These are phyloP conservation scores for Tokudaia tokunoshimensis DNA, from an alignment of 2,797 vertebrate genomes.

Conservation along the genomic window DNA sequence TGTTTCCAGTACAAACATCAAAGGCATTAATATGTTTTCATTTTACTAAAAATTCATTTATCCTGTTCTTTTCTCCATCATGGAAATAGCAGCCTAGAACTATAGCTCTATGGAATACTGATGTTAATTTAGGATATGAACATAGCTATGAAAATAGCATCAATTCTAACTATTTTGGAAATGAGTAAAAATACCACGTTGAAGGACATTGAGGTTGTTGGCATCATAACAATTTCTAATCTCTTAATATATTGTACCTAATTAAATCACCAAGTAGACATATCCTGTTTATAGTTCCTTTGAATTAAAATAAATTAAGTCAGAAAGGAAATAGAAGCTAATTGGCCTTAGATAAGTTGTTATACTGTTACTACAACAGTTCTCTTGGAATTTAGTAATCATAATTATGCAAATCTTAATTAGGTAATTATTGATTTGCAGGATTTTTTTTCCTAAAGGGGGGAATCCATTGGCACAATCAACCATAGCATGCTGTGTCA, in stretches of 20 bases:
- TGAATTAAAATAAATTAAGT: slow-evolving; percentile 86
- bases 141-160: slow-evolving; percentile 48
- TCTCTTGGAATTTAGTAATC: slow-evolving; percentile 87
- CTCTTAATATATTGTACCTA: slow-evolving; percentile 80
- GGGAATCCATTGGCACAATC: slow-evolving; percentile 80
- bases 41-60: slow-evolving; percentile 37
- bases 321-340: slow-evolving; percentile 83
- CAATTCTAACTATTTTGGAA: neutral
- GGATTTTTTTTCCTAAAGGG: slow-evolving; percentile 82
- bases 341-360: slow-evolving; percentile 85
- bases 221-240: slow-evolving; percentile 79
- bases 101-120: slow-evolving; percentile 31
- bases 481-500: slow-evolving; percentile 78
- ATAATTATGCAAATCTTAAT: slow-evolving; percentile 89
- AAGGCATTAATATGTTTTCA: slow-evolving; percentile 56
- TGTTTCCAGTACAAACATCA: slow-evolving; percentile 32
- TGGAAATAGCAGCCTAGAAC: slow-evolving; percentile 36
- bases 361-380: slow-evolving; percentile 83
- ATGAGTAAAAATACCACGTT: slow-evolving; percentile 54
- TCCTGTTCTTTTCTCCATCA: slow-evolving; percentile 53
- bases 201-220: slow-evolving; percentile 76
- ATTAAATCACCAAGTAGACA: slow-evolving; percentile 86
- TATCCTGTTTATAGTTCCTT: slow-evolving; percentile 81
- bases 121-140: slow-evolving; percentile 15
- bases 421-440: slow-evolving; percentile 85